Evolutionary conservation across 2,797 vertebrate genomes (phyloP).

Genomic region (Nothura maculosa): DNA sequence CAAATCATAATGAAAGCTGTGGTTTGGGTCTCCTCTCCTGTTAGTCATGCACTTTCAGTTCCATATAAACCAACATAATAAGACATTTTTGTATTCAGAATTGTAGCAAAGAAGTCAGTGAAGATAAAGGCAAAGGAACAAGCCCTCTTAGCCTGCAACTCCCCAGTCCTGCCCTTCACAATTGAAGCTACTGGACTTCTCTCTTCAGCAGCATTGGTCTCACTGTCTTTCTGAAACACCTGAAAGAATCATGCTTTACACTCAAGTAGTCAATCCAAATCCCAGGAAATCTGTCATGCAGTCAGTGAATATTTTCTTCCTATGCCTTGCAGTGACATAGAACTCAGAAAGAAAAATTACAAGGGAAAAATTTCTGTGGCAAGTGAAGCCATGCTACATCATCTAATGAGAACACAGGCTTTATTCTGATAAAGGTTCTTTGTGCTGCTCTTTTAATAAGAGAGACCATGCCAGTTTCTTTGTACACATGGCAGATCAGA

Average conservation of each 20-base stretch:
- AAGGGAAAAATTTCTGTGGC: slow-evolving; percentile 14
- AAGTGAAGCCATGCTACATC: neutral
- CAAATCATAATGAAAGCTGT: neutral
- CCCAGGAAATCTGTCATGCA: neutral
- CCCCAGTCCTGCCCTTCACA: neutral
- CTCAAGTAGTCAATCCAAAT: slow-evolving; percentile 16
- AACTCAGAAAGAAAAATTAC: slow-evolving; percentile 33
- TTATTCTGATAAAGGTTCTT: slow-evolving; percentile 42
- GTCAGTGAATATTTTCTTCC: slow-evolving; percentile 3
- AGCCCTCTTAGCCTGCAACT: neutral
- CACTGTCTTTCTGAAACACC: neutral
- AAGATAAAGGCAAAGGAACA: neutral
- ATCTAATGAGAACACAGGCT: slow-evolving; percentile 33
- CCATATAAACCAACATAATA: neutral
- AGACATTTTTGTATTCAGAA: neutral
- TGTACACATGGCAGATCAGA: slow-evolving; percentile 51
- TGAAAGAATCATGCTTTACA: neutral
- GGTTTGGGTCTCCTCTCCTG: neutral
- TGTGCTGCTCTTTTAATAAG: slow-evolving; percentile 56
- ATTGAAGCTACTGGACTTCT: neutral
- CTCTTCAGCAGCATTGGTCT: neutral
- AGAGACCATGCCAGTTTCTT: slow-evolving; percentile 43
- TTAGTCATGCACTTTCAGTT: neutral
- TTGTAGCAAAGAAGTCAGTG: neutral
- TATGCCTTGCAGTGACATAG: neutral